Base-by-base conservation (phyloP, 2,113 vertebrate genomes). In the Callithrix jacchus region DNA sequence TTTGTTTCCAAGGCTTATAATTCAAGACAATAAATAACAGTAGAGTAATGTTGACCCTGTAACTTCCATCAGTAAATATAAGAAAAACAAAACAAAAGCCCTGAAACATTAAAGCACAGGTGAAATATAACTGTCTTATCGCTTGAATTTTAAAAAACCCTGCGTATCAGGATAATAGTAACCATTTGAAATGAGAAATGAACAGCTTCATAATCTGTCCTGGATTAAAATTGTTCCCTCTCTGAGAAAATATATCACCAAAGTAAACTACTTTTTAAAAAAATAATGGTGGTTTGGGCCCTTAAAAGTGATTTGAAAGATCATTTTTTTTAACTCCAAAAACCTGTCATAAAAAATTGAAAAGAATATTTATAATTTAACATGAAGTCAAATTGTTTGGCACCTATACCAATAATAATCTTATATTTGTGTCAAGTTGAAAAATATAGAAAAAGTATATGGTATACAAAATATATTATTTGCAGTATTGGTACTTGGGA, bases 11-110 rank as follows among this genome's bases (percentile, higher is more conserved):
- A 76, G 45, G 2, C 12, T 87, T 91, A 8, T 64, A 87, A 93
- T 73, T 92, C 52, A 96, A 92, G 83, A 52, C 12, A 54, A 8
- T 37, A 76, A 79, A 49, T 25, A 82, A 13, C 49, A 25, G 18
- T 56, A 91, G 30, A 8, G 32, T 86, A 93, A 13, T 83, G 32
- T 11, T 87, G 45, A 89, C 27, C 13, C 10, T 12, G 12, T 52
- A 80, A 52, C 42, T 87, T 70, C 21, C 25, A 77, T 42, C 30
- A 79, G 30, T 49, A 89, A 74, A 21, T n/a, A 52, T 40, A 82
- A 92, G 7, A 74, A 70, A 87, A 96, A 74, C n/a, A 90, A 79
- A 91, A 35, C 12, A 66, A 95, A 89, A 83, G 52, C 18, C 9
- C 8, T 66, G 9, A 74, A 84, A 91, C 35, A 42, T 3, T 8